phyloP scores from a whole-genome alignment of 2,113 vertebrate genomes.

The Serinus canaria region DNA sequence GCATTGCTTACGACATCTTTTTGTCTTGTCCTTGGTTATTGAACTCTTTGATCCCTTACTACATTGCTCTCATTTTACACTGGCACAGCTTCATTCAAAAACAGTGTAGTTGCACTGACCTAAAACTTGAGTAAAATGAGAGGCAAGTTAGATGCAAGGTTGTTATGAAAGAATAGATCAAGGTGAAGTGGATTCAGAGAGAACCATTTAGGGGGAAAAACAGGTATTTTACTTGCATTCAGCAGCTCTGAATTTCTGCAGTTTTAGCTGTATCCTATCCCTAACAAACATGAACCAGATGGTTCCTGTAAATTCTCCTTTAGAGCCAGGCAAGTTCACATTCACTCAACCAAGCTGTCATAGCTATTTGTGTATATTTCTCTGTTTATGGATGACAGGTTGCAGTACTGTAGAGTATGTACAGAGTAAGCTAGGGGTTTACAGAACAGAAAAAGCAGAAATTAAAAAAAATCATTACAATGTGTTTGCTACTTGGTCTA shows the following conservation, averaged over 20 bases:
- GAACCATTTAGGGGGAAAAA: not conserved
- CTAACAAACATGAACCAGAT: slow-evolving; percentile 51
- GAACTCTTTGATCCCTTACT: not conserved
- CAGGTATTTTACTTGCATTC: not conserved
- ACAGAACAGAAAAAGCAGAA: not conserved
- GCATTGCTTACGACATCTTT: not conserved
- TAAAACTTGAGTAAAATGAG: slow-evolving; percentile 2
- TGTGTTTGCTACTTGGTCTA: not conserved
- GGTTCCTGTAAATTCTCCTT: slow-evolving; percentile 56
- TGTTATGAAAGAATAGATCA: not conserved
- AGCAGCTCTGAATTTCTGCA: slow-evolving; percentile 15
- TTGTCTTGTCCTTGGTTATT: slow-evolving; percentile 8
- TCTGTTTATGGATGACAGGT: slow-evolving; percentile 19
- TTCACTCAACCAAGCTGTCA: slow-evolving; percentile 29
- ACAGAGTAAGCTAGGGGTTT: not conserved
- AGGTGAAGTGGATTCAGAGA: slow-evolving; percentile 19
- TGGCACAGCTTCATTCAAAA: slow-evolving; percentile 15
- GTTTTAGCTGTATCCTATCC: slow-evolving; percentile 11
- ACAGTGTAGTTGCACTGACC: not conserved
- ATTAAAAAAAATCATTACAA: not conserved
- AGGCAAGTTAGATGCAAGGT: not conserved
- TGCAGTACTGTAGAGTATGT: not conserved
- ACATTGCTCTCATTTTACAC: slow-evolving; percentile 15
- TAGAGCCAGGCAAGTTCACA: slow-evolving; percentile 36
- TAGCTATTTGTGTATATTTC: slow-evolving; percentile 34